Evolutionary conservation across 2,888 invertebrate genomes (phyloP), one percentile per base, ranked within the genome.

Genomic region (Pandemis heparana): DNA sequence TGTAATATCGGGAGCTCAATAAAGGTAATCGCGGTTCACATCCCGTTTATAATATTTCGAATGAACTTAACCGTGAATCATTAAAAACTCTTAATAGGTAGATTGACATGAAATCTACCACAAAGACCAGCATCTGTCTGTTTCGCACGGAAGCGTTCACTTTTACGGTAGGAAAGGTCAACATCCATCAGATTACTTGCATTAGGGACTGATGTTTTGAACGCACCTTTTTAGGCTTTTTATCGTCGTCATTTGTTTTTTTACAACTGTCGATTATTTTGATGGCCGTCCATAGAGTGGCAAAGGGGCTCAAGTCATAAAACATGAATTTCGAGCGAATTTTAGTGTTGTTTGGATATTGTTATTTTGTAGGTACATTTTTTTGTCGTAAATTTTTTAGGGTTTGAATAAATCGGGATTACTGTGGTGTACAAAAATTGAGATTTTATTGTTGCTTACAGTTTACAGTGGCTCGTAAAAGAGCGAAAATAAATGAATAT

Each of bases 251-350:
- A 75, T 83, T 80, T 53, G 80, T 80, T 80, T 79, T 81, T 85
- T 85, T 79, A 85, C 78, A 79, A 75, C 79, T 43, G 70, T 62
- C 79, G 78, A 82, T 84, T 82, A 82, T 78, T 77, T 81, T 83
- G 77, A 81, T 77, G 78, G 76, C 75, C 70, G 51, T 56, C 65
- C 69, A 64, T 70, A 74, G 72, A 75, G 74, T 67, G 73, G 53
- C 48, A 68, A 75, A 77, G 75, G 75, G 75, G 75, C 69, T 72
- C 63, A 64, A 71, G 64, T 68, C 70, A 65, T 81, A 79, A 82
- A 68, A 32, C 23, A 12, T 9, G 68, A 39, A 69, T 83, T 81
- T 81, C 82, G 81, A 81, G 84, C 79, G 81, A 77, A 76, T 77
- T 83, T 83, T 80, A 82, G 79, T 80, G 80, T 75, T 74, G 65